These are phyloP conservation scores for Crotophaga sulcirostris DNA, from an alignment of 2,113 vertebrate species.

Conservation along the genomic window DNA sequence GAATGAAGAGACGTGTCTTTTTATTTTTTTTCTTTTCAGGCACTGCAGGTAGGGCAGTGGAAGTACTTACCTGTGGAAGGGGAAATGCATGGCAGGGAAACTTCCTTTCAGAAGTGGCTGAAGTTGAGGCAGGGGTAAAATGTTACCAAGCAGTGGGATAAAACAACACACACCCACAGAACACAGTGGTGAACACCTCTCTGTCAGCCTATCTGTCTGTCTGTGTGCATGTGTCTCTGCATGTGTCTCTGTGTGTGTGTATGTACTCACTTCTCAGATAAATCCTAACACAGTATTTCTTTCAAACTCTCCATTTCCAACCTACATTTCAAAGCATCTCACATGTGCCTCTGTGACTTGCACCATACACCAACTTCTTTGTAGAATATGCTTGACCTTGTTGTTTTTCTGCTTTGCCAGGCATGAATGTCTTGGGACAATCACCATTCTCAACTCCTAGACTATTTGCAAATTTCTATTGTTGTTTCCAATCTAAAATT, in stretches of 20 bases:
- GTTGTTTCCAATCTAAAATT: background rate
- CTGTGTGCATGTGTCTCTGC: no score
- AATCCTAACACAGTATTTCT: background rate
- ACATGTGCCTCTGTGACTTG: background rate
- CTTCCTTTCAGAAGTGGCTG: background rate
- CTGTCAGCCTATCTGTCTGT: no score
- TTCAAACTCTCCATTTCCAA: background rate
- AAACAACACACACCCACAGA: background rate
- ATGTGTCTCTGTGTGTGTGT: rapidly evolving
- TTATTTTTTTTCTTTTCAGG: background rate
- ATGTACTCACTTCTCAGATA: background rate
- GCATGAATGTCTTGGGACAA: background rate
- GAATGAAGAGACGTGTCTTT: background rate
- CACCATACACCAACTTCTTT: background rate
- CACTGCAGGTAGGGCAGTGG: background rate
- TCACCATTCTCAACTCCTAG: background rate
- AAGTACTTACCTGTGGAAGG: background rate
- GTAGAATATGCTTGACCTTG: background rate
- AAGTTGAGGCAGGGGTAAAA: background rate
- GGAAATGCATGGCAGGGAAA: background rate
- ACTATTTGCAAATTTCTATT: background rate
- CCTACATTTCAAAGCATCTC: background rate
- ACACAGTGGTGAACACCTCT: background rate
- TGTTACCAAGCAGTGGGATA: background rate
- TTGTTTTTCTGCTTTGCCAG: background rate